Evolutionary conservation across 2,113 vertebrate species (phyloP).

Genomic region (Campylomormyrus tamandua): DNA sequence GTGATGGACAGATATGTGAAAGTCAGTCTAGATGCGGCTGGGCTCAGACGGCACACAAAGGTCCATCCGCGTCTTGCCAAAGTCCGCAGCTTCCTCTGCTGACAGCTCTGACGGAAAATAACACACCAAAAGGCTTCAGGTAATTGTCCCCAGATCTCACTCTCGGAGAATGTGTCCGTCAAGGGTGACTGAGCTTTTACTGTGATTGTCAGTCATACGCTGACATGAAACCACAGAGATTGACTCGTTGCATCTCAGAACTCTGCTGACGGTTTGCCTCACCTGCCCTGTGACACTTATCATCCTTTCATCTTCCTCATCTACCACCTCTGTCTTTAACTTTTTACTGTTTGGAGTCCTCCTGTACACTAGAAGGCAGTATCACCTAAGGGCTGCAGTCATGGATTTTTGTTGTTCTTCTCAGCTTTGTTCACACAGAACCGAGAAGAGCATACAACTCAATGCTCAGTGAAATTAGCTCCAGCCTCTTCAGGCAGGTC

Average conservation of each 20-base stretch:
- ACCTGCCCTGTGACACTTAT: neutral
- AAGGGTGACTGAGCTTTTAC: neutral
- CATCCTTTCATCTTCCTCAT: neutral
- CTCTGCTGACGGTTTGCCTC: neutral
- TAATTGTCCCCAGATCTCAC: slow-evolving; percentile 1
- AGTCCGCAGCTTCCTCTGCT: neutral
- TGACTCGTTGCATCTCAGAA: neutral
- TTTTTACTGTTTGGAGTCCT: neutral
- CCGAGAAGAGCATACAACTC: neutral
- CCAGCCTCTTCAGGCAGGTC: neutral
- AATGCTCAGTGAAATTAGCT: neutral
- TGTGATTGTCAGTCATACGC: neutral
- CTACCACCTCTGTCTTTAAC: neutral
- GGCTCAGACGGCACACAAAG: neutral
- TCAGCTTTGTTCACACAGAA: neutral
- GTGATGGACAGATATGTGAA: neutral
- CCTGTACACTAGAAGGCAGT: neutral
- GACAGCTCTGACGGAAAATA: neutral
- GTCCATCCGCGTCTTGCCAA: neutral
- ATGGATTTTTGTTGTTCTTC: neutral
- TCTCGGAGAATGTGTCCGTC: neutral
- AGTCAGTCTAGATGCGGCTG: neutral
- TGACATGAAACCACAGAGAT: neutral
- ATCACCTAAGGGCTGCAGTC: neutral
- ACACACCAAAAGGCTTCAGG: neutral